A percentile compares a stretch with the other conserved stretches of the same genome.
phyloP scores from a whole-genome alignment of 2,113 vertebrate species.

The Pao palembangensis region DNA sequence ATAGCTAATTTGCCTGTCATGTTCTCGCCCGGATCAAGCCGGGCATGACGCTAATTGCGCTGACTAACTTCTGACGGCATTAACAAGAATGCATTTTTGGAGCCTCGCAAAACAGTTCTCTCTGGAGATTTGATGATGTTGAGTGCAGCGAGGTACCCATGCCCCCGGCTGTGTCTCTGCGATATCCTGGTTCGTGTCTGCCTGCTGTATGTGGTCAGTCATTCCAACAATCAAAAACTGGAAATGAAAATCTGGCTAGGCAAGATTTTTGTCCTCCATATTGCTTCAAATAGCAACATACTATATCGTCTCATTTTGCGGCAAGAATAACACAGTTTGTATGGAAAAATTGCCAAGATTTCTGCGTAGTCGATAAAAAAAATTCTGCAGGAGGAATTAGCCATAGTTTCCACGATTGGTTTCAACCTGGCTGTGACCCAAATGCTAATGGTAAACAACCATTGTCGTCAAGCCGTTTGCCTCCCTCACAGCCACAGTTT shows the following conservation, averaged over 20 bases:
- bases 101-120: conserved; percentile 7
- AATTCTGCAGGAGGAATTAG: conserved; percentile 44
- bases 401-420: conserved; percentile 29
- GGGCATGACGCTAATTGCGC: conserved; percentile 41
- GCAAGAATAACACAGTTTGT: conserved; percentile 31
- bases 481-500: conserved; percentile 15
- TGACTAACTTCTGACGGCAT: conserved; percentile 22
- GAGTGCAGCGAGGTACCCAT: too few species aligned
- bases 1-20: conserved; percentile 38
- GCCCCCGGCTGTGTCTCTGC: too few species aligned
- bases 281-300: conserved; percentile 8
- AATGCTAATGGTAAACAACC: conserved; percentile 43
- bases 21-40: conserved; percentile 32
- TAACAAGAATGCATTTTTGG: conserved; percentile 14
- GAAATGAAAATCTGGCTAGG: conserved; percentile 2
- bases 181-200: neutral
- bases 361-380: conserved; percentile 24
- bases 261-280: conserved; percentile 14
- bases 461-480: conserved; percentile 33
- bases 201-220: neutral
- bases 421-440: conserved; percentile 43
- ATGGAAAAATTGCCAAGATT: conserved; percentile 40
- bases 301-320: conserved; percentile 23
- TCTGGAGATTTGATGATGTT: neutral
- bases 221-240: neutral